Conservation (phyloP, 2,113 vertebrate genomes). For the Rhodinocichla rosea region DNA sequence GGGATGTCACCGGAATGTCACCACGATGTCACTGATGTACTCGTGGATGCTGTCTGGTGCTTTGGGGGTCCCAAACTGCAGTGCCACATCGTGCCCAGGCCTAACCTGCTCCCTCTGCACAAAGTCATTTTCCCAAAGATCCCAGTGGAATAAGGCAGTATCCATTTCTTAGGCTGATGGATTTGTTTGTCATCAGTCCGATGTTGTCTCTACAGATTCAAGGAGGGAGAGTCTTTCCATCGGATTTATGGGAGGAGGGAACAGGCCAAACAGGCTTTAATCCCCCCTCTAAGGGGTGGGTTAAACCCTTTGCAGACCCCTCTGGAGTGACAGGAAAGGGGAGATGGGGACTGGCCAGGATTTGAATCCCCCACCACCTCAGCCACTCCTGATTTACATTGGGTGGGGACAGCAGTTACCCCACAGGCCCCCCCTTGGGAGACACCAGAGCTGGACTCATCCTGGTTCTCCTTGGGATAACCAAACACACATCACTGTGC, state of each 20-base stretch:
- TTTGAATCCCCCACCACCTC: background rate
- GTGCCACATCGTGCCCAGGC: background rate
- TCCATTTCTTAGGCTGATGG: background rate
- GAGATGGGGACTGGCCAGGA: background rate
- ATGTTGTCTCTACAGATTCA: background rate
- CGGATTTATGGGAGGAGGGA: background rate
- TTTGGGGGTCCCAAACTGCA: background rate
- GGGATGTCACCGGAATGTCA: background rate
- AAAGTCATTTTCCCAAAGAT: background rate
- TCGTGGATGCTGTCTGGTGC: rapidly evolving
- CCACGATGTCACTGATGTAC: background rate
- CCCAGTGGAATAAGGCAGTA: background rate
- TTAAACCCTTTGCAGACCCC: background rate
- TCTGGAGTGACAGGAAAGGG: background rate
- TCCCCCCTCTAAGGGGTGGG: background rate
- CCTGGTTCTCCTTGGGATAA: background rate
- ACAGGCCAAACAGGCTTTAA: background rate
- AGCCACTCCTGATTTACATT: background rate
- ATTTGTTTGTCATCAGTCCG: background rate
- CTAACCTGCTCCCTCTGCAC: background rate
- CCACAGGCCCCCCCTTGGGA: background rate
- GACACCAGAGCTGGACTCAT: background rate
- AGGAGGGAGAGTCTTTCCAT: background rate
- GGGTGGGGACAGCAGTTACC: background rate
- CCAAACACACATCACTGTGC: background rate